Evolutionary conservation across 1,140 invertebrate species (phyloP).

Genomic region (Lucilia cuprina): DNA sequence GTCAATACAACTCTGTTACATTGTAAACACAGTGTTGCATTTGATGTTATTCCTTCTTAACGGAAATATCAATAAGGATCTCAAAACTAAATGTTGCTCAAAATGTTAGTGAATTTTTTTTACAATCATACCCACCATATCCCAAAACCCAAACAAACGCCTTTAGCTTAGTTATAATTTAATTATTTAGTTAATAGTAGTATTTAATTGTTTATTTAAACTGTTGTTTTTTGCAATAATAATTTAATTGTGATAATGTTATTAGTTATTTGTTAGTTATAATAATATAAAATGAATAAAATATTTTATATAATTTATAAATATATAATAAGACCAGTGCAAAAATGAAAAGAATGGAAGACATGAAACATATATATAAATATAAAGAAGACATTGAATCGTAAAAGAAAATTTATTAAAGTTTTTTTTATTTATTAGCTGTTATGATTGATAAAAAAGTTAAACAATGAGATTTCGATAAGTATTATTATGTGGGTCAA

Average conservation of each 20-base stretch:
- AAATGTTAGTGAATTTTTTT: background rate
- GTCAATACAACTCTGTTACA: background rate
- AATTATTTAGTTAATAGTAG: background rate
- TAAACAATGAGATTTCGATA: background rate
- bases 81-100: background rate
- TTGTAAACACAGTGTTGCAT: background rate
- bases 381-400: background rate
- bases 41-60: background rate
- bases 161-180: background rate
- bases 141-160: background rate
- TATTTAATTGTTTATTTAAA: slow-evolving; percentile 1
- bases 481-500: background rate
- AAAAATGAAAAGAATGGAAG: background rate
- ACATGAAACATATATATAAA: background rate
- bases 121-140: too few relatives aligned
- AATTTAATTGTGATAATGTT: slow-evolving; percentile 24
- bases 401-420: background rate
- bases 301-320: background rate
- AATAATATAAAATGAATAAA: background rate
- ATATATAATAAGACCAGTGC: slow-evolving; percentile 2
- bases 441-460: background rate
- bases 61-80: background rate
- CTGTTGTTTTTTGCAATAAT: slow-evolving; percentile 25
- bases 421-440: background rate
- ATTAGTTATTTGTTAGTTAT: slow-evolving; percentile 6